Base-by-base conservation (phyloP, 2,888 invertebrate species). In the Rotaria magnacalcarata region DNA sequence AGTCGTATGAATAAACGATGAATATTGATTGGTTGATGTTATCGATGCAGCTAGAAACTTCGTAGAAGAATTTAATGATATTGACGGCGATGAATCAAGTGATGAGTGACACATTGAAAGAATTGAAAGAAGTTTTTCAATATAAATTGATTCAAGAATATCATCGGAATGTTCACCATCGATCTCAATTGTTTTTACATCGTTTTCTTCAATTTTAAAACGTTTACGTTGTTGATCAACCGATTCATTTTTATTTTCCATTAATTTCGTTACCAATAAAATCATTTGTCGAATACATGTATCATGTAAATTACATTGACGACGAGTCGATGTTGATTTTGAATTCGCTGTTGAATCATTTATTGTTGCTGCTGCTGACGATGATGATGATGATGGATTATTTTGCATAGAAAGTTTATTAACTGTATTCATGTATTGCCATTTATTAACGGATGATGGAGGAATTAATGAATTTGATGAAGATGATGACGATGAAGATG, bases 41-140 rank as follows among this genome's bases (percentile, higher is more conserved):
- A 24, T 19, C 10, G 80, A 47, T 80, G 80, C 47, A 14, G 47
- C 47, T 11, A 80, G 80, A 80, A 80, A 80, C 47, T 80, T 80
- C 11, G 6, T 80, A 8, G 80, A 80, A 14, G 80, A 47, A 43
- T 43, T 47, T 24, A 80, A 47, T 67, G 67, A 14, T 67, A 67
- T 41, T 47, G 47, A 47, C 24, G 80, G n/a, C 3, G 80, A 80
- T 47, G 80, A 80, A 47, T 80, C 80, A 47, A 80, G 21, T 24
- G 80, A 47, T 80, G 80, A 80, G n/a, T 80, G 80, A 47, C 80
- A 80, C 10, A 41, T 47, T 47, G 47, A 47, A 8, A 80, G n/a
- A n/a, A 80, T 80, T 24, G 80, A 80, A n/a, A 80, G 47, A 47
- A 80, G 47, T 47, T 80, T 80, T 80, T 80, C 80, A 47, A 80